Conservation (phyloP, 2,888 invertebrate species). For the Chouioia cunea region DNA sequence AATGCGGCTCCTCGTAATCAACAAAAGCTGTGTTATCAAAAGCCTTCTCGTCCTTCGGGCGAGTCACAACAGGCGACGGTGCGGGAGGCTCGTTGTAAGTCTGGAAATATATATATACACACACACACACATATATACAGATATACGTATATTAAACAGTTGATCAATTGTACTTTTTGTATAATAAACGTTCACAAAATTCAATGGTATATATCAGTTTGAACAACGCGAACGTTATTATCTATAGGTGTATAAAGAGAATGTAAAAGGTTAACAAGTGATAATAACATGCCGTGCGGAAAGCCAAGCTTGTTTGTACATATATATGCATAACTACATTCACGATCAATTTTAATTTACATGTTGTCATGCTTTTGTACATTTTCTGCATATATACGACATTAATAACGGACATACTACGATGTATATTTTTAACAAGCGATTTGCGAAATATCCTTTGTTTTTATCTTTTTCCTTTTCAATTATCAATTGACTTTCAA, state of each 20-base stretch:
- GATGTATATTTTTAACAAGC: no score
- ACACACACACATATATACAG: neutral
- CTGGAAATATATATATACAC: slow-evolving; percentile 51
- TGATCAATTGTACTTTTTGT: neutral
- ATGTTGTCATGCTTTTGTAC: no score
- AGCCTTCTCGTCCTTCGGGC: slow-evolving; percentile 66
- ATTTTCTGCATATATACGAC: no score
- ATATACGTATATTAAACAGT: neutral
- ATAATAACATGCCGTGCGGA: no score
- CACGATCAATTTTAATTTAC: no score
- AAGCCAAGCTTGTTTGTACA: no score
- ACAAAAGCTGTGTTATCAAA: slow-evolving; percentile 84
- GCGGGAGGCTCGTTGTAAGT: slow-evolving; percentile 63
- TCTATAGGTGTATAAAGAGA: neutral
- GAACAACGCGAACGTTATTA: slow-evolving; percentile 7
- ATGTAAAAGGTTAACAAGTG: no score
- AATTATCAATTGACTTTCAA: no score
- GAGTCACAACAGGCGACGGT: slow-evolving; percentile 56
- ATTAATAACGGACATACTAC: no score
- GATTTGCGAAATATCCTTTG: no score
- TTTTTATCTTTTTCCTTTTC: no score
- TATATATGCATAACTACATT: no score
- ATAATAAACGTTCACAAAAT: neutral
- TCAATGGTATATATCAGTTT: neutral
- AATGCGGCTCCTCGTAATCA: slow-evolving; percentile 86